phyloP scores from a whole-genome alignment of 35 echinoderm and acorn worm genomes.

The Stichopus chloronotus region DNA sequence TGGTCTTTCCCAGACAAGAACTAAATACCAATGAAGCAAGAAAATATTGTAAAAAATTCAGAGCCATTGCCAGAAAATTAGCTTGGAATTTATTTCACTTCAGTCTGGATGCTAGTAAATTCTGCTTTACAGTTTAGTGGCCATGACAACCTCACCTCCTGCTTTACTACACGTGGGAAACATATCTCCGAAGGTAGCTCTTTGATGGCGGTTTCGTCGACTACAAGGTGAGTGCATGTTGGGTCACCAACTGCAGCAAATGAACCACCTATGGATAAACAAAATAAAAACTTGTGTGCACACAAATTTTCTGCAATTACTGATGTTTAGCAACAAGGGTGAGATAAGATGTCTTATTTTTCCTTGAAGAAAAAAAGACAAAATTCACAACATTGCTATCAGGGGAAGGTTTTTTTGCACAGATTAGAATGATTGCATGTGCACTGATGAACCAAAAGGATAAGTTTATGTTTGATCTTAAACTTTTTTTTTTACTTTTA shows the following conservation, averaged over 20 bases:
- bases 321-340: background rate
- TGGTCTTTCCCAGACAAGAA: too few species aligned
- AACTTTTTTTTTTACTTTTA: too few species aligned
- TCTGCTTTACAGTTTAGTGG: too few species aligned
- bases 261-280: constrained; percentile 69
- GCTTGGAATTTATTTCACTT: too few species aligned
- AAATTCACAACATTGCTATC: background rate
- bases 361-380: background rate
- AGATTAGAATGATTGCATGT: too few species aligned
- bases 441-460: too few species aligned
- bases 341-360: background rate
- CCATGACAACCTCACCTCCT: constrained; percentile 75
- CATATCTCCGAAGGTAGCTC: constrained; percentile 60
- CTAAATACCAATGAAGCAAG: too few species aligned
- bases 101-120: too few species aligned
- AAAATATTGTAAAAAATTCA: too few species aligned
- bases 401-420: too few species aligned
- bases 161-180: constrained; percentile 78
- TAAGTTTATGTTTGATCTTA: too few species aligned
- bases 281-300: background rate
- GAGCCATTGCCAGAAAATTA: too few species aligned
- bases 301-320: background rate
- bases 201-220: constrained; percentile 73
- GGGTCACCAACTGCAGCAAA: constrained; percentile 59
- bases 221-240: constrained; percentile 83